Percentiles rank a stretch among this genome's conserved stretches.
Conservation (phyloP, 2,797 vertebrate species). For the Tiaroga cobitis region DNA sequence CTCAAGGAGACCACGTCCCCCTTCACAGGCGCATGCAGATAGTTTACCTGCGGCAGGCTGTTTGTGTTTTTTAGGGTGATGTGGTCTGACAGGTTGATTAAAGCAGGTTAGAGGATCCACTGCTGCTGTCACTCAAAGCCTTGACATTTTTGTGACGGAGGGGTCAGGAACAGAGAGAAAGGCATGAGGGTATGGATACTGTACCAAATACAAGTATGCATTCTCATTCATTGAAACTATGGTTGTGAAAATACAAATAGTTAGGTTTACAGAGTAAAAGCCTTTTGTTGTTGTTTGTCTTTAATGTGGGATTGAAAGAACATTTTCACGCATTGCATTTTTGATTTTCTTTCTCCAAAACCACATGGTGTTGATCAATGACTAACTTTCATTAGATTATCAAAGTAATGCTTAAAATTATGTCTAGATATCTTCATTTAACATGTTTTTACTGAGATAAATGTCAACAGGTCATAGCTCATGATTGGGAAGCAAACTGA, state of each 20-base stretch:
- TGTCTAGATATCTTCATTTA: neutral
- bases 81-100: constrained; percentile 81
- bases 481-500: neutral
- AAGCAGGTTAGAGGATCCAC: constrained; percentile 77
- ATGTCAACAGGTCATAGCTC: neutral
- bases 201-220: neutral
- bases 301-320: neutral
- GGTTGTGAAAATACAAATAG: neutral
- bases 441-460: neutral
- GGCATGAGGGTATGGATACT: constrained; percentile 32
- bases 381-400: neutral
- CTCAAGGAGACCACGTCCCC: constrained; percentile 78
- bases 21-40: constrained; percentile 45
- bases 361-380: neutral
- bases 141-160: constrained; percentile 72
- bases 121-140: constrained; percentile 71
- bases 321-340: neutral
- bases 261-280: neutral
- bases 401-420: neutral
- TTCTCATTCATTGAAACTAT: neutral
- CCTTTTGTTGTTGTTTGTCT: neutral
- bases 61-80: constrained; percentile 68
- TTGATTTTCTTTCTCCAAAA: neutral
- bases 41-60: constrained; percentile 33
- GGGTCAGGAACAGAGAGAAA: constrained; percentile 69